Percentiles rank a stretch among this genome's conserved stretches.
These are phyloP conservation scores for Agonopterix heracliana DNA, from an alignment of 2,888 invertebrate genomes.

Conservation along the genomic window DNA sequence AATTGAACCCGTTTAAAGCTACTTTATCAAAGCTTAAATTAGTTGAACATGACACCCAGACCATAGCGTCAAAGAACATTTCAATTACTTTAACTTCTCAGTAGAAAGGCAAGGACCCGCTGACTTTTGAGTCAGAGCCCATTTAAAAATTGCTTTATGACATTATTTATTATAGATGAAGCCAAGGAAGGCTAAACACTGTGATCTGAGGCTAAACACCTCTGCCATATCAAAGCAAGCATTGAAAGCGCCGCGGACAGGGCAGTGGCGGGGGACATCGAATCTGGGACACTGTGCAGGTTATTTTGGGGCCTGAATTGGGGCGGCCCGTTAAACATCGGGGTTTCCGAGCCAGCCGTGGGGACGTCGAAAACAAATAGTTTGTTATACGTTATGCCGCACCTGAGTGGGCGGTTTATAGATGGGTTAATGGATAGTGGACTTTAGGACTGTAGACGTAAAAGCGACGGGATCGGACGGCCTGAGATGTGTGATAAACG, in stretches of 20 bases:
- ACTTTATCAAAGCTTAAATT: not conserved
- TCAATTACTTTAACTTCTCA: not conserved
- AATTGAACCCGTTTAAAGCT: not conserved
- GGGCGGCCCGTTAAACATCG: conserved; percentile 64
- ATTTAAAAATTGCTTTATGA: not conserved
- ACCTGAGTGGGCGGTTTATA: conserved; percentile 46
- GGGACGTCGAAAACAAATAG: conserved; percentile 54
- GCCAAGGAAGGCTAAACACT: not conserved
- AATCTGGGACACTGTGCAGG: conserved; percentile 57
- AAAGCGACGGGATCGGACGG: too few species aligned
- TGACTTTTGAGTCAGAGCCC: not conserved
- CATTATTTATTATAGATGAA: conserved; percentile 2
- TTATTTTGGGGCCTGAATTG: conserved; percentile 68
- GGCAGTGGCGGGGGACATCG: conserved; percentile 32
- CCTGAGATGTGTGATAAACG: conserved; percentile 1
- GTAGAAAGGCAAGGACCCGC: not conserved
- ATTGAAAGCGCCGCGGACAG: conserved; percentile 13
- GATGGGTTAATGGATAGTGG: conserved; percentile 13
- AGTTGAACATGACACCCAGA: too few species aligned
- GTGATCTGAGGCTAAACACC: too few species aligned
- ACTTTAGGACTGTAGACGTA: too few species aligned
- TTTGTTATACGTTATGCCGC: conserved; percentile 31
- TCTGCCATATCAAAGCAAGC: conserved; percentile 9
- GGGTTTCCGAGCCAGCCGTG: conserved; percentile 47
- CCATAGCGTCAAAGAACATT: not conserved